These are phyloP conservation scores for Trachelus tabidus DNA, from an alignment of 2,888 invertebrate species.

Conservation along the genomic window DNA sequence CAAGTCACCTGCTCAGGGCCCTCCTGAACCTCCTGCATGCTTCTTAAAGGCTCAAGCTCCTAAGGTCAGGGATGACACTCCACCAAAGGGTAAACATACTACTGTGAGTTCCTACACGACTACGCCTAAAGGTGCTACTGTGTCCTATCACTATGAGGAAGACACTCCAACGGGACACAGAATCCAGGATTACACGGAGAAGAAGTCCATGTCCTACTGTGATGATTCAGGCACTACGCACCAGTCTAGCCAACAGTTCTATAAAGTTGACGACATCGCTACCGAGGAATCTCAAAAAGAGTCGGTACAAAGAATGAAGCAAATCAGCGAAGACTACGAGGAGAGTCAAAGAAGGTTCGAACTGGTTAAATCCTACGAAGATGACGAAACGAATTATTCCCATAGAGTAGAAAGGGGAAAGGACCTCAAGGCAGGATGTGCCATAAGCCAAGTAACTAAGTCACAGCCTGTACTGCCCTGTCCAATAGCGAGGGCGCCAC, in stretches of 20 bases:
- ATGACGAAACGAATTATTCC: not conserved
- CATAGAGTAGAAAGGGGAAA: conserved; percentile 37
- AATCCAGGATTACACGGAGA: conserved; percentile 54
- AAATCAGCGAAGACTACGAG: conserved; percentile 42
- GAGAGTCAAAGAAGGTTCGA: conserved; percentile 35
- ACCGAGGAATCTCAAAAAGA: not conserved
- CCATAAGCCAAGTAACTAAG: conserved; percentile 44
- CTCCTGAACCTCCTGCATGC: conserved; percentile 67
- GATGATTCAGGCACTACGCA: conserved; percentile 47
- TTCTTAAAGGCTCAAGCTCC: conserved; percentile 74
- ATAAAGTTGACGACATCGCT: not conserved
- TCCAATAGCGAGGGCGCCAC: conserved; percentile 31
- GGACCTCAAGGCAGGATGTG: conserved; percentile 40
- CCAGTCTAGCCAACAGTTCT: not conserved
- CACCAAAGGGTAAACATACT: conserved; percentile 38
- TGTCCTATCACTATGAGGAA: conserved; percentile 58
- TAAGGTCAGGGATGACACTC: conserved; percentile 69
- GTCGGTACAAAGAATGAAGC: conserved; percentile 1
- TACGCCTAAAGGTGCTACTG: conserved; percentile 50
- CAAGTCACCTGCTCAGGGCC: conserved; percentile 78
- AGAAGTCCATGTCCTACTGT: conserved; percentile 61
- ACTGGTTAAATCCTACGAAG: not conserved
- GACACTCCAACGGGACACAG: conserved; percentile 60
- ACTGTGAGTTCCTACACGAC: conserved; percentile 23
- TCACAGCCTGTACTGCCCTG: conserved; percentile 46